These are phyloP conservation scores for Syndactyla subalaris DNA, from an alignment of 2,797 vertebrate genomes.

Conservation along the genomic window DNA sequence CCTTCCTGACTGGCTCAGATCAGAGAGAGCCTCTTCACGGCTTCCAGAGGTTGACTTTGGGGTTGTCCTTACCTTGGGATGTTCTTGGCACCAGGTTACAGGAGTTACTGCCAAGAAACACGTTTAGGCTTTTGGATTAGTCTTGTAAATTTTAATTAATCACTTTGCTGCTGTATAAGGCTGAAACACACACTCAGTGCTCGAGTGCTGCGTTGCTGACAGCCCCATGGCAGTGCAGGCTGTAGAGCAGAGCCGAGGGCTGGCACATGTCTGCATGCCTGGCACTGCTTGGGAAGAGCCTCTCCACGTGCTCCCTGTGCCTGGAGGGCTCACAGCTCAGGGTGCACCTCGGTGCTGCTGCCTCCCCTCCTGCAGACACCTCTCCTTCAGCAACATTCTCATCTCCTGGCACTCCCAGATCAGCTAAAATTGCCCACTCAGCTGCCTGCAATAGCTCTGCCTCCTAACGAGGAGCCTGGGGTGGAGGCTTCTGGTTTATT, in stretches of 20 bases:
- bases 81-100: not conserved
- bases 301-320: not conserved
- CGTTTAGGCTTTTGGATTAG: not conserved
- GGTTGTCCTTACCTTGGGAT: not conserved
- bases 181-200: not conserved
- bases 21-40: not conserved
- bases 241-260: not conserved
- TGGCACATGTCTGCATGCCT: not conserved
- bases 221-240: not conserved
- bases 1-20: not conserved
- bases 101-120: not conserved
- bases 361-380: not conserved
- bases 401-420: not conserved
- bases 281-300: not conserved
- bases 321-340: not conserved
- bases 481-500: not conserved
- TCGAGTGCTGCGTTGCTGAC: not conserved
- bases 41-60: slow-evolving; percentile 40
- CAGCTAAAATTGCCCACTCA: not conserved
- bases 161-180: not conserved
- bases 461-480: not conserved
- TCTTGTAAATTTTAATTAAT: slow-evolving; percentile 2
- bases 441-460: not conserved
- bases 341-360: not conserved
- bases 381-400: not conserved